phyloP scores from a whole-genome alignment of 2,888 invertebrate species.

The Liodrosophila aerea region DNA sequence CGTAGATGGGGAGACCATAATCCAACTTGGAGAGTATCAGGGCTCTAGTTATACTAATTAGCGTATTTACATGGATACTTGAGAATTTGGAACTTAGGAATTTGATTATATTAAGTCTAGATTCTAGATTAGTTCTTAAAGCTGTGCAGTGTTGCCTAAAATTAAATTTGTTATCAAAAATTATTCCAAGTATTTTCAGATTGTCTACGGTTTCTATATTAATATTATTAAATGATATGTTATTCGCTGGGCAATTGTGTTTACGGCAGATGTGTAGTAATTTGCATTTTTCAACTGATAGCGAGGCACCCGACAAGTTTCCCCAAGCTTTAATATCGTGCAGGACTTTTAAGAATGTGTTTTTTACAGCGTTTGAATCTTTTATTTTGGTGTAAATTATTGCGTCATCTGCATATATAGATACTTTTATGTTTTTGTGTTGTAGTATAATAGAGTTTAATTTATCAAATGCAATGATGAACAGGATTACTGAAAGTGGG shows the following conservation, averaged over 20 bases:
- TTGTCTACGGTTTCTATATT: conserved; percentile 4
- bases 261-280: conserved; percentile 25
- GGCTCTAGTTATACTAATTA: not conserved
- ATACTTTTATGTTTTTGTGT: not conserved
- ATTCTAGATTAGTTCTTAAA: not conserved
- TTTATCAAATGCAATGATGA: not conserved
- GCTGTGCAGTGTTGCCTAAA: conserved; percentile 27
- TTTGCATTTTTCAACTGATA: conserved; percentile 23
- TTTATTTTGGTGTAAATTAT: conserved; percentile 23
- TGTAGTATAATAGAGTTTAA: not conserved
- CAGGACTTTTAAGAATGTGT: conserved; percentile 10
- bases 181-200: conserved; percentile 20
- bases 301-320: conserved; percentile 9
- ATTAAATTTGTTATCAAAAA: conserved; percentile 18
- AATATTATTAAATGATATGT: conserved; percentile 6
- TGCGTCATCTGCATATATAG: conserved; percentile 6
- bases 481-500: not conserved
- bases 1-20: not conserved
- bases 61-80: not conserved
- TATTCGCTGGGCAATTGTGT: conserved; percentile 15
- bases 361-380: conserved; percentile 9
- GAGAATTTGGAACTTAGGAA: not conserved
- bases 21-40: not conserved
- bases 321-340: conserved; percentile 14
- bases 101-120: not conserved